Conservation (phyloP, 2,113 vertebrate genomes). For the Chamaea fasciata region DNA sequence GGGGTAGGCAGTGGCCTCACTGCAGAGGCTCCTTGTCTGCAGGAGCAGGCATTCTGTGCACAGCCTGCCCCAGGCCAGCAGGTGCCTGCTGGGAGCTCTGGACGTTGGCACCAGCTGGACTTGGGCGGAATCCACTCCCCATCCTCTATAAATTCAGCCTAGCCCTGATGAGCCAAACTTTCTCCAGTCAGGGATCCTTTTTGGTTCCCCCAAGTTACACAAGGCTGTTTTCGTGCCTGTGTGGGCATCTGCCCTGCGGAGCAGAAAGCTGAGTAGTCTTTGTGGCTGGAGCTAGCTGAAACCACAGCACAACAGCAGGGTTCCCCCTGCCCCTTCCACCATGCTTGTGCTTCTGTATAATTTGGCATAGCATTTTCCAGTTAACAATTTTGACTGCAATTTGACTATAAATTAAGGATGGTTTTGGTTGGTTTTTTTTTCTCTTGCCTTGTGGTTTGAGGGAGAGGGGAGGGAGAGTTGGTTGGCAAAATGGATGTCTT, state of each 20-base stretch:
- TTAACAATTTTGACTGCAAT: background rate
- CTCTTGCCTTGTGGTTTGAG: background rate
- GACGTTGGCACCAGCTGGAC: background rate
- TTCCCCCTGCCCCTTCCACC: background rate
- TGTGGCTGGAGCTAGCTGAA: background rate
- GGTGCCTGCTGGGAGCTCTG: background rate
- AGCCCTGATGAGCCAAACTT: background rate
- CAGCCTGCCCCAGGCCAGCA: background rate
- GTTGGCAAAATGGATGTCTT: background rate
- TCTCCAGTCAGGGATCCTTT: background rate
- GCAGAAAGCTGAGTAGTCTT: background rate
- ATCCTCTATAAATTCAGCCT: background rate
- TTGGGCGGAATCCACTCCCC: background rate
- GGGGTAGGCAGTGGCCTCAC: background rate
- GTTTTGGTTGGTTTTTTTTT: background rate
- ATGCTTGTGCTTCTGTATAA: rapidly evolving
- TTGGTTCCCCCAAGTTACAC: background rate
- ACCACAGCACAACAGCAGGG: background rate
- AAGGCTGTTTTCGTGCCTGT: background rate
- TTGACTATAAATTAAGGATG: background rate
- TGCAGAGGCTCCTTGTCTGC: background rate
- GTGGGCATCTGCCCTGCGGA: background rate
- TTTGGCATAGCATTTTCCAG: background rate
- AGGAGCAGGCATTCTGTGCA: background rate
- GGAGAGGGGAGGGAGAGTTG: background rate